Conservation (phyloP, 2,888 invertebrate genomes). For the Amorpha juglandis region DNA sequence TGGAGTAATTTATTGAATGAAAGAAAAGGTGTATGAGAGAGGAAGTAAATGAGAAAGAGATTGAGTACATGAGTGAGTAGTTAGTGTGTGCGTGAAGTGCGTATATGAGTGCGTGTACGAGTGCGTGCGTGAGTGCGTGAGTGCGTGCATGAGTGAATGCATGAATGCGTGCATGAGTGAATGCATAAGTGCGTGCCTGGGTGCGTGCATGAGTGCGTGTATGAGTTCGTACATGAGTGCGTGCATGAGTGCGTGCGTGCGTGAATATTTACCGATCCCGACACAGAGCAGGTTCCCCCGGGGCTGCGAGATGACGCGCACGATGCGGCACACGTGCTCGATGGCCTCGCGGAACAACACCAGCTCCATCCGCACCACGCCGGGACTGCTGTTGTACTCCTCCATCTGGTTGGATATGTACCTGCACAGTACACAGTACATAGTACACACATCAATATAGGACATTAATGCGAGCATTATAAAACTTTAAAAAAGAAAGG, state of each 20-base stretch:
- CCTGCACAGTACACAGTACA: slow-evolving; percentile 41
- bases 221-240: background rate
- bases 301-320: slow-evolving; percentile 92
- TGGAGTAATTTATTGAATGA: too few species aligned
- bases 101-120: background rate
- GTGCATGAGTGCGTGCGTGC: background rate
- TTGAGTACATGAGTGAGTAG: too few species aligned
- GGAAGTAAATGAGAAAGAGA: too few species aligned
- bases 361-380: slow-evolving; percentile 90
- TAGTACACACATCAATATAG: background rate
- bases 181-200: background rate
- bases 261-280: slow-evolving; percentile 86
- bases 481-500: too few species aligned
- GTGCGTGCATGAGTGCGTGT: background rate
- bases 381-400: slow-evolving; percentile 92
- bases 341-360: slow-evolving; percentile 95
- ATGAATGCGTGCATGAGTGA: background rate
- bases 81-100: background rate
- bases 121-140: background rate
- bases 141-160: background rate
- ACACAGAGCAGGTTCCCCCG: slow-evolving; percentile 93
- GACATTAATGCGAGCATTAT: too few species aligned
- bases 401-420: slow-evolving; percentile 86
- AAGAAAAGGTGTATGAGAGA: too few species aligned
- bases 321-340: slow-evolving; percentile 92